These are phyloP conservation scores for Epinephelus coioides DNA, from an alignment of 2,797 vertebrate species.

Conservation along the genomic window DNA sequence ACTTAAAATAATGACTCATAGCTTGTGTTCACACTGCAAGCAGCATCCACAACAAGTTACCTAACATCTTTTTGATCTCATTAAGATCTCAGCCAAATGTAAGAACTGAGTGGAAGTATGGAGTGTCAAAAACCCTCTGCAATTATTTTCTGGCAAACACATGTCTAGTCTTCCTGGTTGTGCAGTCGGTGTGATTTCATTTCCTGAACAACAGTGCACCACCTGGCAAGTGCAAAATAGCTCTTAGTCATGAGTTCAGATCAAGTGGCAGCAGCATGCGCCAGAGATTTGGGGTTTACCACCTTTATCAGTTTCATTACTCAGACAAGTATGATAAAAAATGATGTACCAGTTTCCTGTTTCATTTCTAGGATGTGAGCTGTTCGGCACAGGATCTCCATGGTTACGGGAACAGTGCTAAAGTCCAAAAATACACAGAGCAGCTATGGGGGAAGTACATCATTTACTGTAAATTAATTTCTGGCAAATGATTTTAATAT, in stretches of 20 bases:
- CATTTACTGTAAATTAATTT: conserved; percentile 27
- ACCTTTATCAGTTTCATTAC: background rate
- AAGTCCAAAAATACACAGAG: conserved; percentile 32
- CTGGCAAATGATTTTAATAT: background rate
- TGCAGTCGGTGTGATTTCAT: background rate
- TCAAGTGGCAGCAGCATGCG: background rate
- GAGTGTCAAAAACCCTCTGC: background rate
- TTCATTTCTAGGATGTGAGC: conserved; percentile 23
- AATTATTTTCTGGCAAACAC: background rate
- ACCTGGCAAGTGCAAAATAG: background rate
- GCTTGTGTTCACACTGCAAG: too few species aligned
- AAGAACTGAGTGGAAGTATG: background rate
- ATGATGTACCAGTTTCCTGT: background rate
- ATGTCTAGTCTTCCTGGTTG: conserved; percentile 6
- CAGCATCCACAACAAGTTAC: background rate
- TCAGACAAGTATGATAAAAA: background rate
- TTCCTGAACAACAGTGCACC: background rate
- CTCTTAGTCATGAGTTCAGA: background rate
- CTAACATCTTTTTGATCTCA: too few species aligned
- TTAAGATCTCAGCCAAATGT: background rate
- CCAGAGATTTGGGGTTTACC: background rate
- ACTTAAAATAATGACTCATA: too few species aligned
- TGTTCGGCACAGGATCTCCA: conserved; percentile 19
- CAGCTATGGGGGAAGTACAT: background rate
- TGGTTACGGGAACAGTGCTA: conserved; percentile 13